Percentiles rank a stretch among this genome's conserved stretches.
Conservation (phyloP, 2,113 vertebrate species). For the Sterrhoptilus dennistouni region DNA sequence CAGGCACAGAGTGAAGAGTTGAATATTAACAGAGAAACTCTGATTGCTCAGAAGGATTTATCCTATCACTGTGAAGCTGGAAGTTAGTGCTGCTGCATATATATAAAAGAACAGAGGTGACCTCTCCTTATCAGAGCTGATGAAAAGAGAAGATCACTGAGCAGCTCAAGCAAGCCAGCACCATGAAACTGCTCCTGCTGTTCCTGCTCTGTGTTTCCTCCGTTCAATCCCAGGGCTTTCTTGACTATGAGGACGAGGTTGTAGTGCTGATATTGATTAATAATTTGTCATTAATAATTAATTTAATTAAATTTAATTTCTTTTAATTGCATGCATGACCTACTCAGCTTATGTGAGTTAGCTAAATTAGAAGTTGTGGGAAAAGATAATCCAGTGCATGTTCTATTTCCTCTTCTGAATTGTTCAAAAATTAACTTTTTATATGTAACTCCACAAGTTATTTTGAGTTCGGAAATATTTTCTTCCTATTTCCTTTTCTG, state of each 20-base stretch:
- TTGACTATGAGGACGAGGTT: slow-evolving; percentile 58
- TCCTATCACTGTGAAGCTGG: neutral
- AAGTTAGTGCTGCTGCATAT: neutral
- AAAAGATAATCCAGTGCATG: neutral
- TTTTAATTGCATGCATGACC: neutral
- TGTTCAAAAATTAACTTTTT: neutral
- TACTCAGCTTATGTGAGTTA: neutral
- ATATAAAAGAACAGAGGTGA: slow-evolving; percentile 39
- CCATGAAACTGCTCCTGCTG: slow-evolving; percentile 73
- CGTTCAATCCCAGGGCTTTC: neutral
- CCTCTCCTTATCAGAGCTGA: neutral
- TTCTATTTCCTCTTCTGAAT: neutral
- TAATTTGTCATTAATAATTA: neutral
- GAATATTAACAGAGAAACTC: slow-evolving; percentile 71
- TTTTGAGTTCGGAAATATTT: neutral
- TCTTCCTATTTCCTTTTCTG: neutral
- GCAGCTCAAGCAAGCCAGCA: slow-evolving; percentile 12
- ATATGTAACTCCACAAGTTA: neutral
- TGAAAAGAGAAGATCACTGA: slow-evolving; percentile 16
- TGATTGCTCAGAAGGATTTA: slow-evolving; percentile 22
- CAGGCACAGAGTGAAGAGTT: slow-evolving; percentile 49
- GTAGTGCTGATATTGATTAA: neutral
- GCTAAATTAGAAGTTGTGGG: neutral
- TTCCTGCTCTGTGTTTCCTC: slow-evolving; percentile 67
- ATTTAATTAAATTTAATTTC: neutral